Evolutionary conservation across 2,113 vertebrate genomes (phyloP), one percentile per base, ranked within the genome.

Genomic region (Brienomyrus longianalis): DNA sequence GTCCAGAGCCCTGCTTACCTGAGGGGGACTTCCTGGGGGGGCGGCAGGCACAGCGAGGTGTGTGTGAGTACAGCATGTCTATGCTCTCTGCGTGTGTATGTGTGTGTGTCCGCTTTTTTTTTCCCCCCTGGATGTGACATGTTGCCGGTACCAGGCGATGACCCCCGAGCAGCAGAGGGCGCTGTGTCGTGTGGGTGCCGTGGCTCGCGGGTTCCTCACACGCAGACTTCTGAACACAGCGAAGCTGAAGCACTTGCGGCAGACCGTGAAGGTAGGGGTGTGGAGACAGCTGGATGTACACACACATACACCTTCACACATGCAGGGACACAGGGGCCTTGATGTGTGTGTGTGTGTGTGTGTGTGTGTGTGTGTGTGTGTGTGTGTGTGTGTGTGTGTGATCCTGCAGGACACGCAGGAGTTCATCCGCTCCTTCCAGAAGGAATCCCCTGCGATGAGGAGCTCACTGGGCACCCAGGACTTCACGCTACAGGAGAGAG

Each of bases 171-270:
- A 97, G 91, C 97, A 97, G 92, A 93, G 92, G 93, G 97, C 96
- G 21, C 96, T 98, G 0, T 95, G 93, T 91, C 97, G 95, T 92
- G 93, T 98, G 89, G 96, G 96, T 48, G 97, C 98, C 56, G 92
- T 98, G 88, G 96, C 95, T 88, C 98, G 96, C 2, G 98, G 98
- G 3, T 99, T 98, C 94, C 97, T 99, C 52, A 97, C 96, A 62
- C 97, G 98, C 35, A 96, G 97, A 47, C 95, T 99, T 1, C 96
- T 99, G 91, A 96, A 96, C 93, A 99, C 97, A 0, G 97, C 98
- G 90, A 99, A 99, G 90, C 93, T 99, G 91, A 98, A 97, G 92
- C 95, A 98, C 48, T 96, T 99, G 74, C 95, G 94, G 35, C 98
- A 99, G 93, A 99, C 98, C 10, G 94, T 99, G 0, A 94, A 95